Evolutionary conservation across 2,113 vertebrate genomes (phyloP), one percentile per base, ranked within the genome.

Genomic region (Mus spicilegus): DNA sequence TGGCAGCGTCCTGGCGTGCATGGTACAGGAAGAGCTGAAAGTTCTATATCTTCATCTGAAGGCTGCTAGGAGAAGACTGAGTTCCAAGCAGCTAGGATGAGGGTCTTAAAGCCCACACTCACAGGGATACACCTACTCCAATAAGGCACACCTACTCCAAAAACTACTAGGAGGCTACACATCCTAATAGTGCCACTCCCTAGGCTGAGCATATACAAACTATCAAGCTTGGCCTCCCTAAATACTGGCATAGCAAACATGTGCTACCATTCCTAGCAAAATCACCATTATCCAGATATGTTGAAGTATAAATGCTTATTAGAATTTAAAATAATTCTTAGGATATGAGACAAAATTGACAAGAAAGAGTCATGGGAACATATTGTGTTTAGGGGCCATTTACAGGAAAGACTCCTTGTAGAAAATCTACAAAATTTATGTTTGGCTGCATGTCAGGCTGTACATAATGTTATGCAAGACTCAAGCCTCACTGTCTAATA

Each of bases 271-370:
- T 67, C 42, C 42, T 51, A 61, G 46, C 14, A 92, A 93, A 92
- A 82, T 24, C n/a, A 51, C 86, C 12, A 84, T 26, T 58, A 88
- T 63, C 30, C 56, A 92, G 54, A 56, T 78, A 90, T 80, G 13
- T 22, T 56, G 85, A 82, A 14, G 42, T 69, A 30, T 22, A 51
- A 12, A 73, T 30, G 36, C 22, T 84, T 22, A 49, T 51, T 26
- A 92, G 58, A 91, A 95, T 58, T 80, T 76, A 86, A 91, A 81
- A 39, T 39, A 51, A 56, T 75, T 94, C 49, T 81, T 91, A 88
- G 13, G 82, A 91, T 84, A 9, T 72, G 36, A 76, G 26, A 42
- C 78, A 91, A 95, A 19, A 42, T 7, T 82, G 67, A 26, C 17
- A 87, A 46, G 73, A 95, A 33, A 70, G 81, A 46, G 54, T 86